Conservation (phyloP, 2,797 vertebrate species). For the Sebastes matsubarae region DNA sequence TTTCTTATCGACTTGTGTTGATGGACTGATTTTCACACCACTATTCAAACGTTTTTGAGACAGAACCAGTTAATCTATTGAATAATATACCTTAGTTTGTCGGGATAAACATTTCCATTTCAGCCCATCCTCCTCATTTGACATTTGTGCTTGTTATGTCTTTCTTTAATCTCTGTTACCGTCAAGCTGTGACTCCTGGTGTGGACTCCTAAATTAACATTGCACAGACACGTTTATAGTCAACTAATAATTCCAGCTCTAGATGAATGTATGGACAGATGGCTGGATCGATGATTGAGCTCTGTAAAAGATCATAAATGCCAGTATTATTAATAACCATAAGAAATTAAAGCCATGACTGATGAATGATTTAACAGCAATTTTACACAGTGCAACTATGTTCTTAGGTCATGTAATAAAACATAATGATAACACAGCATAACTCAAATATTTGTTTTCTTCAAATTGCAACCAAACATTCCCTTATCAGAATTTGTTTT, state of each 20-base stretch:
- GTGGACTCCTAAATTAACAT: not conserved
- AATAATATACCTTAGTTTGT: not conserved
- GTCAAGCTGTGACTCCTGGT: not conserved
- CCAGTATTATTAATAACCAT: not conserved
- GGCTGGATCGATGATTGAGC: not conserved
- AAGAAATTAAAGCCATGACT: not conserved
- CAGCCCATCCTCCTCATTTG: not conserved
- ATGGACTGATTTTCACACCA: not conserved
- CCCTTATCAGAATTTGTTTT: too few species aligned
- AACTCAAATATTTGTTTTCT: not conserved
- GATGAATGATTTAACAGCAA: not conserved
- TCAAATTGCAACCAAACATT: not conserved
- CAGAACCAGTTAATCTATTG: not conserved
- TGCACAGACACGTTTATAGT: not conserved
- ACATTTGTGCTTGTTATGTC: not conserved
- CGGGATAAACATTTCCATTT: not conserved
- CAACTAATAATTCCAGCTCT: not conserved
- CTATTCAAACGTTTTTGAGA: not conserved
- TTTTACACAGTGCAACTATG: not conserved
- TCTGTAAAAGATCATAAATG: constrained; percentile 5
- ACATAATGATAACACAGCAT: not conserved
- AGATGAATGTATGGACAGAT: not conserved
- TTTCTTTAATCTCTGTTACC: not conserved
- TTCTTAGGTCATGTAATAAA: not conserved
- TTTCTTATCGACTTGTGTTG: too few species aligned